Conservation (phyloP, 2,113 vertebrate species). For the Anthoscopus minutus region DNA sequence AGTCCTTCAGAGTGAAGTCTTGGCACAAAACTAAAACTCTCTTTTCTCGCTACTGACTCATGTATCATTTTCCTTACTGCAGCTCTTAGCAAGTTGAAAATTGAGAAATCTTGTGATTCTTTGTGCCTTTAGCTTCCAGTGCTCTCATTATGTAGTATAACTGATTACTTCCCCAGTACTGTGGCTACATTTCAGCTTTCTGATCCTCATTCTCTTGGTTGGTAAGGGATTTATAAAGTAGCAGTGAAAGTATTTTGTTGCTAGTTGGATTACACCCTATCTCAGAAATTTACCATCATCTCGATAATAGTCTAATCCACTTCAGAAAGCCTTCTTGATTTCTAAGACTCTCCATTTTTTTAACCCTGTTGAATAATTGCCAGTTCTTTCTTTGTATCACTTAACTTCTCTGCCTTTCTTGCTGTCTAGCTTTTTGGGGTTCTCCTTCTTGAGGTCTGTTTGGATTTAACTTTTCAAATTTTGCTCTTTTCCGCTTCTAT, state of each 20-base stretch:
- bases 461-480: background rate
- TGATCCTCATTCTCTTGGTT: background rate
- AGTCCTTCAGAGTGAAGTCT: background rate
- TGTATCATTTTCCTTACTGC: background rate
- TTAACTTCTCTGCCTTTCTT: background rate
- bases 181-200: background rate
- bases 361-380: background rate
- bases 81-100: background rate
- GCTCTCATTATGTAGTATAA: background rate
- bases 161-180: background rate
- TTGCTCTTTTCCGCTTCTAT: background rate
- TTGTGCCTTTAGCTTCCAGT: background rate
- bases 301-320: background rate
- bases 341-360: background rate
- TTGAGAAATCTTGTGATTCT: background rate
- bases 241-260: background rate
- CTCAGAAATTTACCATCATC: background rate
- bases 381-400: background rate
- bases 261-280: background rate
- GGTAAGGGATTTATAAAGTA: background rate
- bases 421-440: background rate
- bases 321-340: background rate
- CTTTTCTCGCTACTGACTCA: background rate
- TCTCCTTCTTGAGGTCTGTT: background rate
- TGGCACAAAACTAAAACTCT: background rate